These are phyloP conservation scores for Salpingus planirostris DNA, from an alignment of 2,888 invertebrate species.

Conservation along the genomic window DNA sequence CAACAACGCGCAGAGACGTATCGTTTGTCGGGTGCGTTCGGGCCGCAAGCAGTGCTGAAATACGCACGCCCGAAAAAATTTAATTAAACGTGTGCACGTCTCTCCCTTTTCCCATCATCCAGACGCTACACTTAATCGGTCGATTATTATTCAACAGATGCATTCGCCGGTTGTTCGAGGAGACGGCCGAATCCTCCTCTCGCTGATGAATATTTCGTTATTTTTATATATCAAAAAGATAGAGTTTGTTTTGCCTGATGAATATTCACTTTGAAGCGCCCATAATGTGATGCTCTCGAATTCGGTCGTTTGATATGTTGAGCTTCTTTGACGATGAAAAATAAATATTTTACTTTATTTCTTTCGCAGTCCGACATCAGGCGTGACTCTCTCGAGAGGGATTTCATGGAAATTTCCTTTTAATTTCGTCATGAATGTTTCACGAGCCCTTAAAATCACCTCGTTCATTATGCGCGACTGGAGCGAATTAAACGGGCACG, in stretches of 20 bases:
- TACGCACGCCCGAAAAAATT: not conserved
- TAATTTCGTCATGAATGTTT: constrained; percentile 14
- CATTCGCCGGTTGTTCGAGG: too few species aligned
- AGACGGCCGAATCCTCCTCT: too few species aligned
- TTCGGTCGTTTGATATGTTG: constrained; percentile 22
- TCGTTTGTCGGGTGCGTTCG: constrained; percentile 8
- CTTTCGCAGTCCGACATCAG: constrained; percentile 11
- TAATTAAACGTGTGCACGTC: too few species aligned
- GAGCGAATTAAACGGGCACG: not conserved
- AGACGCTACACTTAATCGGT: too few species aligned
- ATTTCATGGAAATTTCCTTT: constrained; percentile 18
- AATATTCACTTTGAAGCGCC: constrained; percentile 23
- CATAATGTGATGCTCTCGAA: constrained; percentile 18
- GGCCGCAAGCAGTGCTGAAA: not conserved
- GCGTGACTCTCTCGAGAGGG: constrained; percentile 12
- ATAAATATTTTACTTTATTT: constrained; percentile 21
- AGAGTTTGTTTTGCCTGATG: constrained; percentile 17
- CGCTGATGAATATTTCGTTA: too few species aligned
- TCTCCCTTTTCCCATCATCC: too few species aligned
- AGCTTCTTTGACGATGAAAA: constrained; percentile 19
- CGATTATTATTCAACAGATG: constrained; percentile 2
- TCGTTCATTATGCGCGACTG: not conserved
- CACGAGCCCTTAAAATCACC: constrained; percentile 8
- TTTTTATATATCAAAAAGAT: not conserved
- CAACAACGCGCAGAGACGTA: constrained; percentile 14